Evolutionary conservation across 1,140 invertebrate genomes (phyloP), one percentile per base, ranked within the genome.

Genomic region (Meloidogyne chitwoodi): DNA sequence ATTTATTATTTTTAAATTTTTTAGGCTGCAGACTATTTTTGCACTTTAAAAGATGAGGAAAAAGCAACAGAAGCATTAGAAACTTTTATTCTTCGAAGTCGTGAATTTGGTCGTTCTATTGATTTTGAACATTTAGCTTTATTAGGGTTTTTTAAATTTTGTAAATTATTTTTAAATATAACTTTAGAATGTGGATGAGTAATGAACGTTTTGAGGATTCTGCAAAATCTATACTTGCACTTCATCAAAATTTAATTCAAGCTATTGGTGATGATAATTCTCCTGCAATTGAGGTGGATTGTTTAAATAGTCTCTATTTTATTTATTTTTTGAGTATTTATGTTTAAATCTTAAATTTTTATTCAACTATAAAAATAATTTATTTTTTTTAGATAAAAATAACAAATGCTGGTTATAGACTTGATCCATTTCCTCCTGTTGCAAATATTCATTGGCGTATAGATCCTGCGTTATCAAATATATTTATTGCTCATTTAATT

Each of bases 21-120:
- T 68, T 34, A 79, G 85, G 80, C 63, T 72, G 84, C 84, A 48
- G 80, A 85, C 5, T 87, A 86, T 77, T 86, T 81, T 61, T 82
- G 82, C 16, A 69, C 64, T 12, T 68, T 69, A n/a, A 84, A 84
- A 31, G 85, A 86, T 56, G 85, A 86, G 16, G 84, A 87, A 6
- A 80, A 83, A 66, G 84, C 84, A 5, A 86, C 82, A 24, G 76
- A 81, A 41, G 77, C 86, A 16, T 63, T 86, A 1, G 78, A 86
- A 70, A 74, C 74, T 12, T 86, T 86, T 78, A 76, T 85, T 44
- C 34, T 83, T 3, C 77, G 84, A 29, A 79, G 81, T 63, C 22
- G 68, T 31, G 77, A 87, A 63, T 87, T 85, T 44, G 75, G 73
- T 26, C 44, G 75, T 74, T 44, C 71, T 14, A 69, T 68, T 29